Evolutionary conservation across 2,888 invertebrate species (phyloP).

Genomic region (Gisinianus flammeolus): DNA sequence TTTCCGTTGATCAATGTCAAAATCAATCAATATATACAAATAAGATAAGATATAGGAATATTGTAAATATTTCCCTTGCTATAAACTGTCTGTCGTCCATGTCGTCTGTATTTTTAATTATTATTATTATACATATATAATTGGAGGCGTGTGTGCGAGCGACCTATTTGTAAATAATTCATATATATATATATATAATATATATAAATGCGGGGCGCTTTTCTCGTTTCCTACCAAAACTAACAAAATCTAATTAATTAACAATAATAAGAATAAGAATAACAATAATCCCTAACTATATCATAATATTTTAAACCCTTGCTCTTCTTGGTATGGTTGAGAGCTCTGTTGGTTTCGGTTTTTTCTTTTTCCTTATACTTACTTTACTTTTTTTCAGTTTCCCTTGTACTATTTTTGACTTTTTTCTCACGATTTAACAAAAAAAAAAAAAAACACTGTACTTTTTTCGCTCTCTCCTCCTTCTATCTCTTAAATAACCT

Average conservation of each 20-base stretch:
- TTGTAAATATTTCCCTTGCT: conserved; percentile 8
- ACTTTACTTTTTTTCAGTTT: neutral
- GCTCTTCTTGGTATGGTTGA: conserved; percentile 24
- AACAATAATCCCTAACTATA: too few relatives aligned
- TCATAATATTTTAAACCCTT: neutral
- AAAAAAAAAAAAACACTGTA: neutral
- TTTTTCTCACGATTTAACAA: neutral
- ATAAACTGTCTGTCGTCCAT: conserved; percentile 3
- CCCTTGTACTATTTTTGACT: neutral
- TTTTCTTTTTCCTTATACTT: neutral
- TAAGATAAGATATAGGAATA: too few relatives aligned
- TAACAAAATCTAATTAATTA: neutral
- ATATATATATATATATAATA: too few relatives aligned
- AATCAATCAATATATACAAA: too few relatives aligned
- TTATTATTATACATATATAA: too few relatives aligned
- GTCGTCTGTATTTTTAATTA: neutral
- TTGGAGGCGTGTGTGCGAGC: too few relatives aligned
- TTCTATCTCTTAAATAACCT: neutral
- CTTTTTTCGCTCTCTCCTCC: conserved; percentile 7
- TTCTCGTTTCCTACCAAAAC: neutral
- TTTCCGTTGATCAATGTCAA: too few relatives aligned
- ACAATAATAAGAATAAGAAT: too few relatives aligned
- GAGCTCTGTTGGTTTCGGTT: neutral
- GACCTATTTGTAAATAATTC: too few relatives aligned
- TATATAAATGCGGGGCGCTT: too few relatives aligned